Percentiles rank a stretch among this genome's conserved stretches.
phyloP scores from a whole-genome alignment of 2,888 invertebrate genomes.

The Hymenopus coronatus region DNA sequence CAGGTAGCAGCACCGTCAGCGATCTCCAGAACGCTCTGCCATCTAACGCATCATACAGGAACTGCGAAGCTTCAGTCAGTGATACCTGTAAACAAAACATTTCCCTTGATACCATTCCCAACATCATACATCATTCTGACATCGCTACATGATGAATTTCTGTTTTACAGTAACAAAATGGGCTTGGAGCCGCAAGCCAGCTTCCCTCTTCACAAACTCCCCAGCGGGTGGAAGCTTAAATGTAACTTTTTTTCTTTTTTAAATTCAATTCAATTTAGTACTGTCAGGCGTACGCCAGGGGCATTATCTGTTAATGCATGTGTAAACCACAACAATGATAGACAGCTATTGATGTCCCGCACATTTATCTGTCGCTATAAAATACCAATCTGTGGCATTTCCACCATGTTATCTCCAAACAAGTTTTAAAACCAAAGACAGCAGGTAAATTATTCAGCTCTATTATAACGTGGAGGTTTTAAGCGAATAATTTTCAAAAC shows the following conservation, averaged over 20 bases:
- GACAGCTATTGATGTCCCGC: not conserved
- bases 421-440: too few relatives aligned
- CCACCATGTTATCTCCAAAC: too few relatives aligned
- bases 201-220: not conserved
- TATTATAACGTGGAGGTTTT: too few relatives aligned
- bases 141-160: not conserved
- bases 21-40: slow-evolving; percentile 56
- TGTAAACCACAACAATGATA: not conserved
- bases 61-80: slow-evolving; percentile 55
- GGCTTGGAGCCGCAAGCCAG: not conserved
- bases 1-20: slow-evolving; percentile 58
- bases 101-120: not conserved
- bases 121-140: not conserved
- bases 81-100: slow-evolving; percentile 47
- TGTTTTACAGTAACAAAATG: not conserved
- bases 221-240: not conserved
- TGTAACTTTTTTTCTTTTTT: not conserved
- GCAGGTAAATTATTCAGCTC: too few relatives aligned
- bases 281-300: not conserved
- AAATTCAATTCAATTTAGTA: not conserved
- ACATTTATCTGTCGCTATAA: not conserved
- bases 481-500: too few relatives aligned
- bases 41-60: slow-evolving; percentile 57
- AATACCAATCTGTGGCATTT: too few relatives aligned
- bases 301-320: not conserved